These are phyloP conservation scores for Scaptomyza montana DNA, from an alignment of 1,140 invertebrate species.

Conservation along the genomic window DNA sequence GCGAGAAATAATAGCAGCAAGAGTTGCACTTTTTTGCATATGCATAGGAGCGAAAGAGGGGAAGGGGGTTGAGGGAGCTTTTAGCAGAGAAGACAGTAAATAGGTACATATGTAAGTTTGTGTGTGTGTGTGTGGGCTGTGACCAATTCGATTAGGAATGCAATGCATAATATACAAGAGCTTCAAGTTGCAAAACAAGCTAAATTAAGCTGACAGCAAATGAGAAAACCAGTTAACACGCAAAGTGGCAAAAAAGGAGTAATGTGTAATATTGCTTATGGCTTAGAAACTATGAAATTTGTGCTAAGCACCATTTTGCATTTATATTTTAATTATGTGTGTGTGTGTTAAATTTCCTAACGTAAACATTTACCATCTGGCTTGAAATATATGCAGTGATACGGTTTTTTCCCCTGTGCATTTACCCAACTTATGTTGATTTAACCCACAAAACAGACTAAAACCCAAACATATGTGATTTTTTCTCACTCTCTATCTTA, in stretches of 20 bases:
- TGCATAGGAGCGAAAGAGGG: background rate
- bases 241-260: conserved; percentile 10
- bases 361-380: background rate
- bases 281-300: too few relatives aligned
- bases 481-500: conserved; percentile 37
- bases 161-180: conserved; percentile 34
- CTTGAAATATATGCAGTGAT: background rate
- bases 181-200: conserved; percentile 10
- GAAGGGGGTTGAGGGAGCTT: too few relatives aligned
- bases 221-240: conserved; percentile 20
- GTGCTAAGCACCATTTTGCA: too few relatives aligned
- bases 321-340: too few relatives aligned
- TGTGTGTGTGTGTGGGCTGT: conserved; percentile 50
- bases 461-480: conserved; percentile 67
- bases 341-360: background rate
- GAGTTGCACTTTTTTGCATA: conserved; percentile 3
- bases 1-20: conserved; percentile 49
- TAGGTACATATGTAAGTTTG: conserved; percentile 5
- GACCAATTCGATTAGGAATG: conserved; percentile 65
- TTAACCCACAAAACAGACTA: conserved; percentile 70
- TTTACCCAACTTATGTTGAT: conserved; percentile 57
- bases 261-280: too few relatives aligned
- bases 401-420: conserved; percentile 58
- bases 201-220: too few relatives aligned
- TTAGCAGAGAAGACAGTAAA: conserved; percentile 13